These are phyloP conservation scores for Xerus rutilus DNA, from an alignment of 2,797 vertebrate genomes.

Conservation along the genomic window DNA sequence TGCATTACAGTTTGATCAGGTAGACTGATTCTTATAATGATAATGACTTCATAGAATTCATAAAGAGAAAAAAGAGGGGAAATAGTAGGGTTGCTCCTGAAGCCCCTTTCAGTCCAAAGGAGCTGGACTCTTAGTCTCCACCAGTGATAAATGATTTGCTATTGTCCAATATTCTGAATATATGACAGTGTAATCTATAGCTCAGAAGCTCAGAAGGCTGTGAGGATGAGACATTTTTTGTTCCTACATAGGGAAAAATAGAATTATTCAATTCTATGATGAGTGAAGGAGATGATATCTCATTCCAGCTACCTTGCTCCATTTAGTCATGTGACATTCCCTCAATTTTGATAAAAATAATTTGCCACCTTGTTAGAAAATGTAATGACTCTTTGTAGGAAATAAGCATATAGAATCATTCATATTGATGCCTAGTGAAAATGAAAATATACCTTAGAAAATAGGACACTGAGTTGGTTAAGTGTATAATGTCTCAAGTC, in stretches of 20 bases:
- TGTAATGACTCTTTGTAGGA: neutral
- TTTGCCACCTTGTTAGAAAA: neutral
- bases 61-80: constrained; percentile 14
- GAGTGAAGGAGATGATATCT: constrained; percentile 68
- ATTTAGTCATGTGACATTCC: neutral
- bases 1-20: constrained; percentile 49
- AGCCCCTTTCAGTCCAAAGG: constrained; percentile 35
- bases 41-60: constrained; percentile 45
- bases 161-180: constrained; percentile 58
- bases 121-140: neutral
- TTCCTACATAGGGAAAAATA: neutral
- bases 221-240: constrained; percentile 39
- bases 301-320: constrained; percentile 21
- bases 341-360: neutral
- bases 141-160: constrained; percentile 71
- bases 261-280: constrained; percentile 17
- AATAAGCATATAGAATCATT: neutral
- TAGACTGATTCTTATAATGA: constrained; percentile 21
- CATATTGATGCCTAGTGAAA: neutral
- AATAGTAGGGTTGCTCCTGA: neutral
- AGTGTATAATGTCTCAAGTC: neutral
- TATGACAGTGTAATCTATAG: constrained; percentile 49
- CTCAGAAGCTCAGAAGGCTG: constrained; percentile 32
- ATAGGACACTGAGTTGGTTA: neutral
- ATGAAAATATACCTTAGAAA: neutral